phyloP scores from a whole-genome alignment of 2,113 vertebrate genomes.

The Barnardius zonarius region DNA sequence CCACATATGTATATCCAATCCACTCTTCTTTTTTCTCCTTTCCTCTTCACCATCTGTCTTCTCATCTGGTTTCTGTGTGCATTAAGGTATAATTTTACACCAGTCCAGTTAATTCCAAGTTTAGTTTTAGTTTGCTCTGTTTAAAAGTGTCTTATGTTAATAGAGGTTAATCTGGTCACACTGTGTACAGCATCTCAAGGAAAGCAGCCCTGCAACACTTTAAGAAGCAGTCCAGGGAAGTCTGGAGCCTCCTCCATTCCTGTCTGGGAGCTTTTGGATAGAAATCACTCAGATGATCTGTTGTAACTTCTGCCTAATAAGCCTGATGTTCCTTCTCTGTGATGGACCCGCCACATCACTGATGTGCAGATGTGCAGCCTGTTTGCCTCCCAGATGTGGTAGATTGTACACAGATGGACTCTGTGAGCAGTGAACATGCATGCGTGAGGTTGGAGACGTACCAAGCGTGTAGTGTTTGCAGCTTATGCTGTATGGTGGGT shows the following conservation, averaged over 20 bases:
- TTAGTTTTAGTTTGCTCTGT: background rate
- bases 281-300: background rate
- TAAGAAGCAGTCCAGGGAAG: background rate
- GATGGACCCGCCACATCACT: background rate
- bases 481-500: background rate
- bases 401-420: background rate
- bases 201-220: background rate
- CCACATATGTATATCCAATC: conserved; percentile 39
- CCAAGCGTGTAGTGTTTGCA: background rate
- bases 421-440: background rate
- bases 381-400: background rate
- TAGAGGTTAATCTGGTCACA: background rate
- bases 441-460: fast-evolving
- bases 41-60: conserved; percentile 49
- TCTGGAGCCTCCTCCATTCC: background rate
- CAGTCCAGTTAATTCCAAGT: conserved; percentile 1
- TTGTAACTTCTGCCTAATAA: background rate
- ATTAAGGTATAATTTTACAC: conserved; percentile 56
- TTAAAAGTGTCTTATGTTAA: background rate
- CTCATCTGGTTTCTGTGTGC: conserved; percentile 50
- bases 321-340: background rate
- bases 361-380: conserved; percentile 18
- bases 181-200: background rate
- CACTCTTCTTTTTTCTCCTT: conserved; percentile 34
- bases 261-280: conserved; percentile 10